These are phyloP conservation scores for Lacerta viridis DNA, from an alignment of 2,797 vertebrate genomes.

Conservation along the genomic window DNA sequence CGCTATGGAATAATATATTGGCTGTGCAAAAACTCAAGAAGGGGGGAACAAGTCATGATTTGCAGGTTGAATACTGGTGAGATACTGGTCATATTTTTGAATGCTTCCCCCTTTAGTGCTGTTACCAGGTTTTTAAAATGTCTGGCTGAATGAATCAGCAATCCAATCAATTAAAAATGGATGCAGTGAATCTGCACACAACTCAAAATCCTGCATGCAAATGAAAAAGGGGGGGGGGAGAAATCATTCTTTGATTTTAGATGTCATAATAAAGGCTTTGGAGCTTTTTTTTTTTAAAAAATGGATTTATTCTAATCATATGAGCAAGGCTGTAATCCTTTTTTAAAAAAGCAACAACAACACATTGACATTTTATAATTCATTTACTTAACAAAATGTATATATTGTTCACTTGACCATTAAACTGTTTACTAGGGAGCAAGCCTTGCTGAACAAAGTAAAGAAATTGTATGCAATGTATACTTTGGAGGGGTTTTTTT, in stretches of 20 bases:
- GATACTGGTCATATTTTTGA: not conserved
- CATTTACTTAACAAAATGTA: no score
- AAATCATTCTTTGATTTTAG: not conserved
- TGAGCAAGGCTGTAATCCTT: no score
- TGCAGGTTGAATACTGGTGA: not conserved
- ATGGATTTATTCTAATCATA: no score
- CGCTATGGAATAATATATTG: slow-evolving; percentile 10
- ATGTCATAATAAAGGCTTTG: not conserved
- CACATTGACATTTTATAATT: no score
- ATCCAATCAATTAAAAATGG: not conserved
- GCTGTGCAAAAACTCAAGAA: not conserved
- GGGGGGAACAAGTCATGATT: not conserved
- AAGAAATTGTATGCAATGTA: no score
- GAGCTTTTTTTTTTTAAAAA: no score
- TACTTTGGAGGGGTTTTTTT: no score
- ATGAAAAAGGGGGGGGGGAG: not conserved
- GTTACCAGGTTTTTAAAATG: not conserved
- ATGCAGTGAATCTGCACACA: not conserved
- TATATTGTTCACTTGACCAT: no score
- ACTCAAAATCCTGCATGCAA: not conserved
- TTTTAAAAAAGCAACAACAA: no score
- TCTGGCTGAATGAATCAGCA: not conserved
- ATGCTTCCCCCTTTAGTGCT: not conserved
- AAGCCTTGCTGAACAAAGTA: no score
- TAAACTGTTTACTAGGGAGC: no score